Base-by-base conservation (phyloP, 2,113 vertebrate species). In the Crotalus viridis region DNA sequence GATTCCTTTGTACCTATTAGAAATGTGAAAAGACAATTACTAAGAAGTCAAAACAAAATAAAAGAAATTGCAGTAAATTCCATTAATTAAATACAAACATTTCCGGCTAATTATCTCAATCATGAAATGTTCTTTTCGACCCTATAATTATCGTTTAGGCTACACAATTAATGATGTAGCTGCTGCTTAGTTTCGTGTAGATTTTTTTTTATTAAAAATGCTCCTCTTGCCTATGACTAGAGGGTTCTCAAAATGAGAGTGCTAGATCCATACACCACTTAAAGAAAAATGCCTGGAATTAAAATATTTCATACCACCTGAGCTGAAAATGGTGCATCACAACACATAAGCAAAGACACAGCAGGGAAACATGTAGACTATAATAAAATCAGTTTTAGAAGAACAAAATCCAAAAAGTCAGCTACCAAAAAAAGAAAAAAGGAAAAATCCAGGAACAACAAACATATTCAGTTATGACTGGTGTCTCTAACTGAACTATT, bases 21-120 rank as follows among this genome's bases (percentile, higher is more conserved):
- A 93, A 90, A 46, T 61, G 48, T 52, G 93, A 21, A 96, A 96
- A 97, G 95, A 97, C 94, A 91, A 94, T 96, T 96, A 96, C 92
- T 85, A 69, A 89, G 94, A 95, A 95, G 94, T 96, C 94, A 96
- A 94, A 95, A 92, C 94, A 94, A 95, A 97, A 97, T 92, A 96
- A 97, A 95, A 94, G 96, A 96, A 90, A 97, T 97, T 97, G 95
- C 91, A 95, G 94, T 96, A 96, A 96, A 97, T 95, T 97, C 95
- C 93, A 57, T 94, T 95, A 93, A 91, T 92, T 97, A 96, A 97
- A 97, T 95, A 96, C 89, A 94, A 95, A 96, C 95, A 97, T 93
- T 97, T 96, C 93, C 95, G 96, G 93, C 94, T 96, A 96, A 98
- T 97, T 94, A 96, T 97, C 91, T 97, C 95, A 97, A 97, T 96